A percentile compares a stretch with the other conserved stretches of the same genome.
phyloP scores from a whole-genome alignment of 2,797 vertebrate species.

The Capromys pilorides region DNA sequence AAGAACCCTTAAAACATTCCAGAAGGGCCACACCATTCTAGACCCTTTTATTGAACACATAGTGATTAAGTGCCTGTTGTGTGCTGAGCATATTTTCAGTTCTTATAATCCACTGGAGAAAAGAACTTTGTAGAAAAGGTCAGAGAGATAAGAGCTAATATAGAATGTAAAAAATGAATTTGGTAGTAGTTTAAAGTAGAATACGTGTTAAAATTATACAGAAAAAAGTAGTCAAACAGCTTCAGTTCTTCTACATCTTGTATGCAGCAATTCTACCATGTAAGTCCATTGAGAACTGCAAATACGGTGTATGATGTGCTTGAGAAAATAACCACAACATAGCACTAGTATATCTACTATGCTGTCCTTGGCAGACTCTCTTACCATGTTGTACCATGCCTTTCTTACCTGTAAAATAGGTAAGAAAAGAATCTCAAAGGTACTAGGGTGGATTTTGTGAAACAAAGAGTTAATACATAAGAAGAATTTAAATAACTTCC shows the following conservation, averaged over 20 bases:
- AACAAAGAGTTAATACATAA: neutral
- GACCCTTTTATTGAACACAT: neutral
- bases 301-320: neutral
- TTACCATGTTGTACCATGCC: neutral
- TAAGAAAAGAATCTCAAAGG: neutral
- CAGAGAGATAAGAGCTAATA: neutral
- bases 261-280: neutral
- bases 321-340: neutral
- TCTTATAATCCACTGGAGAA: neutral
- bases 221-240: neutral
- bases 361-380: neutral
- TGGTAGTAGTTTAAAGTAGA: neutral
- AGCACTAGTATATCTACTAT: neutral
- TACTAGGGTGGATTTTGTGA: neutral
- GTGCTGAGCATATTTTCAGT: neutral
- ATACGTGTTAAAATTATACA: neutral
- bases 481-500: no score
- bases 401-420: neutral
- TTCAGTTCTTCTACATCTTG: neutral
- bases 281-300: no score
- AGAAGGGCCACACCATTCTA: neutral
- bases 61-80: neutral
- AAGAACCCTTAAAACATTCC: neutral
- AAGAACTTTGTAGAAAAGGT: neutral
- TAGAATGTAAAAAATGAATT: neutral